Evolutionary conservation across 2,113 vertebrate species (phyloP).

Genomic region (Melanerpes formicivorus): DNA sequence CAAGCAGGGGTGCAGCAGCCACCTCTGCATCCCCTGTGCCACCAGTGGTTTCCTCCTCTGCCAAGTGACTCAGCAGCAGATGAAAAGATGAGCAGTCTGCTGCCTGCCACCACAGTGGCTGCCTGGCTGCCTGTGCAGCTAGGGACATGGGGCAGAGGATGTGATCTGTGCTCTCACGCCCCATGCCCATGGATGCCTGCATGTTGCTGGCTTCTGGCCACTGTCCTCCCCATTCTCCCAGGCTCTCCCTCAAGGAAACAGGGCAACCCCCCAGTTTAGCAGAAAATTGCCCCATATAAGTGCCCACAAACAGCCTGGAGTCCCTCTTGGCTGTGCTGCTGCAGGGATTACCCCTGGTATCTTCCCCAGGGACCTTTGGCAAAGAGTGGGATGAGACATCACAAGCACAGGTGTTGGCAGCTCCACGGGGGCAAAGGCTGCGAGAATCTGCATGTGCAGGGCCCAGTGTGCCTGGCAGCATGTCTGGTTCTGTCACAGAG

Average conservation of each 20-base stretch:
- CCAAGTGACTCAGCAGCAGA: slow-evolving; percentile 4
- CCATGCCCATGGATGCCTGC: fast-evolving
- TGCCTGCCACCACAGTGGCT: background rate
- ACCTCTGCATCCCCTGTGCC: background rate
- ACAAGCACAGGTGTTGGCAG: background rate
- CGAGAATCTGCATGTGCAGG: fast-evolving
- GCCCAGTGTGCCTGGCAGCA: fast-evolving
- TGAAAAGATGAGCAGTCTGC: background rate
- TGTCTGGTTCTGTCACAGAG: background rate
- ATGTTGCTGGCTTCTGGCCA: background rate
- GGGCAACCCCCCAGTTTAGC: background rate
- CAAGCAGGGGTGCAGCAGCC: background rate
- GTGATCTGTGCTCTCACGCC: background rate
- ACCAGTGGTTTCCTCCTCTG: slow-evolving; percentile 11
- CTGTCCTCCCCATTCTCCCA: fast-evolving
- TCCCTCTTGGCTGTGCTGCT: background rate
- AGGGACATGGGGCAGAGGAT: fast-evolving
- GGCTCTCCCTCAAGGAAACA: background rate
- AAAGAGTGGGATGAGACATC: background rate
- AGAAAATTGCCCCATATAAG: background rate
- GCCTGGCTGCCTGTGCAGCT: background rate
- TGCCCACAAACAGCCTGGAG: background rate
- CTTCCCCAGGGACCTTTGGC: fast-evolving
- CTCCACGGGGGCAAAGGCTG: background rate
- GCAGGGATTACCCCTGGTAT: background rate